These are phyloP conservation scores for Diloba caeruleocephala DNA, from an alignment of 2,888 invertebrate species.

Conservation along the genomic window DNA sequence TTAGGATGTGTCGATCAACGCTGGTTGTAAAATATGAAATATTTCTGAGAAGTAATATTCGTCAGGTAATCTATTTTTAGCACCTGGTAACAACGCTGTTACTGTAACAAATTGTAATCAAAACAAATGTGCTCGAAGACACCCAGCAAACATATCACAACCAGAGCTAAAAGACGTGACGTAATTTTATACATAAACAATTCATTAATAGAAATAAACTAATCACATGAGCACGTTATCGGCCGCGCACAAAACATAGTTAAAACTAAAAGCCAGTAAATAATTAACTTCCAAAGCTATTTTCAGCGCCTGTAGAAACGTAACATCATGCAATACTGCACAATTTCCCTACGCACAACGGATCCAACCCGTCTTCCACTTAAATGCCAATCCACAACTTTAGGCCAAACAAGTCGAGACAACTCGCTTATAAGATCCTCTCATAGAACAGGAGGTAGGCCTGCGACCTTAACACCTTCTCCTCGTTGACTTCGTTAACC, in stretches of 20 bases:
- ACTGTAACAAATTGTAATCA: constrained; percentile 36
- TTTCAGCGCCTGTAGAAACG: constrained; percentile 66
- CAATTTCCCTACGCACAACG: constrained; percentile 55
- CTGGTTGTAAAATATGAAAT: constrained; percentile 34
- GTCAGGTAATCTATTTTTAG: constrained; percentile 20
- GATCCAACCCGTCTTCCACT: constrained; percentile 77
- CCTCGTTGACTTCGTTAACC: constrained; percentile 94
- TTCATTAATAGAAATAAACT: constrained; percentile 45
- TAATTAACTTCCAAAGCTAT: constrained; percentile 65
- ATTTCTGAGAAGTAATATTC: constrained; percentile 5
- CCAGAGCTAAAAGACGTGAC: constrained; percentile 36
- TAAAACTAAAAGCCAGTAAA: constrained; percentile 49
- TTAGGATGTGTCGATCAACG: constrained; percentile 39
- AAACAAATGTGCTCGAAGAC: constrained; percentile 13
- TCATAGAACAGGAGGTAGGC: constrained; percentile 99
- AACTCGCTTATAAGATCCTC: constrained; percentile 92
- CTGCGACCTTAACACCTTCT: constrained; percentile 94
- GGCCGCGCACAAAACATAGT: constrained; percentile 42
- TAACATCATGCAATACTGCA: constrained; percentile 56
- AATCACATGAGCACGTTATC: constrained; percentile 34
- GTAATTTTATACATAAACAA: constrained; percentile 53
- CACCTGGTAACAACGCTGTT: constrained; percentile 46
- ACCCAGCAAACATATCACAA: constrained; percentile 21
- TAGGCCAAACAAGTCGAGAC: constrained; percentile 56
- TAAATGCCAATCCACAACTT: constrained; percentile 73